A percentile compares a stretch with the other conserved stretches of the same genome.
phyloP scores from a whole-genome alignment of 2,113 vertebrate species.

The Empidonax traillii region DNA sequence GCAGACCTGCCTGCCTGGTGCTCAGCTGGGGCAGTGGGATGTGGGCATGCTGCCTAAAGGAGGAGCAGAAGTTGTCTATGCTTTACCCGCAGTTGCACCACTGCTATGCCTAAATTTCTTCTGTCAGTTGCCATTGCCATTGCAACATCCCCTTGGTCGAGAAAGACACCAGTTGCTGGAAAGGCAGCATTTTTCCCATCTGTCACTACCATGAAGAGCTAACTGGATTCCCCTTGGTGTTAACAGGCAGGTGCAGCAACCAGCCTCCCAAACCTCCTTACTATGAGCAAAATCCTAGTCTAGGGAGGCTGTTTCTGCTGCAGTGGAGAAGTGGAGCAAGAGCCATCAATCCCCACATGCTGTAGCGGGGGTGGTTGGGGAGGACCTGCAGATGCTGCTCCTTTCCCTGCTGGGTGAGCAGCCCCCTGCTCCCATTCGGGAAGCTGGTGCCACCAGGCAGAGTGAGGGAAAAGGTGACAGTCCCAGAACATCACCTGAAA shows the following conservation, averaged over 20 bases:
- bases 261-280: not conserved
- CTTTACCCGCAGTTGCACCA: not conserved
- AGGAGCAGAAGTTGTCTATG: not conserved
- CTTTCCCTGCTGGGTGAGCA: not conserved
- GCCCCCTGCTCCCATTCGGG: fast-evolving
- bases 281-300: not conserved
- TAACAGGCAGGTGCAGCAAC: not conserved
- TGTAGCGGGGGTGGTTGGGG: not conserved
- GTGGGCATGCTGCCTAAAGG: fast-evolving
- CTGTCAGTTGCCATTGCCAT: not conserved
- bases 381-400: not conserved
- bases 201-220: not conserved
- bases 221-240: not conserved
- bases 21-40: fast-evolving
- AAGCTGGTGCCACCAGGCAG: not conserved
- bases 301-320: not conserved
- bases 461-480: not conserved
- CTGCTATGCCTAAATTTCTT: not conserved
- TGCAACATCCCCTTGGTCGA: not conserved
- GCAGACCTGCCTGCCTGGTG: fast-evolving
- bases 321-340: not conserved
- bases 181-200: not conserved
- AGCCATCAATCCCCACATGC: not conserved
- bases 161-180: not conserved
- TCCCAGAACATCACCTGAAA: not conserved